Conservation (phyloP, 2,113 vertebrate genomes). For the Opisthocomus hoazin region DNA sequence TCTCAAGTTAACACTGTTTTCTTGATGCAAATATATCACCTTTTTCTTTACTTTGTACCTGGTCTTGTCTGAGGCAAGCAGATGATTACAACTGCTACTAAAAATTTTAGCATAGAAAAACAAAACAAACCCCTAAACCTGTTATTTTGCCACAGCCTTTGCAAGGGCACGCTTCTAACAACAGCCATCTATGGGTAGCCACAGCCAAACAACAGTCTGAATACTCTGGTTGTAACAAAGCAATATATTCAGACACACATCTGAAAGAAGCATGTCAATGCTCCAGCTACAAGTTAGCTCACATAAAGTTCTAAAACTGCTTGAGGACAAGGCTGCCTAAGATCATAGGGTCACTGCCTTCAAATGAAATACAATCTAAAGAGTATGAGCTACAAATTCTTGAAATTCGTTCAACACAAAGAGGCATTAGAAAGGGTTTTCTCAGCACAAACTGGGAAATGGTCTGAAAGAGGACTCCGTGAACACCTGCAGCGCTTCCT, state of each 20-base stretch:
- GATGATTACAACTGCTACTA: no score
- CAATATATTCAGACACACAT: not conserved
- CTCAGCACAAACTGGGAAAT: not conserved
- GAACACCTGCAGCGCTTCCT: not conserved
- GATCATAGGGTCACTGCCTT: not conserved
- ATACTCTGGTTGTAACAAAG: not conserved
- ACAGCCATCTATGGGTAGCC: not conserved
- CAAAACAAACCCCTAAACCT: accelerated
- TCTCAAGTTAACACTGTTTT: not conserved
- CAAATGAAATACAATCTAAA: not conserved
- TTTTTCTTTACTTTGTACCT: not conserved
- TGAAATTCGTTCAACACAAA: not conserved
- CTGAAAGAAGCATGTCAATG: not conserved
- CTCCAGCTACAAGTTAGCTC: not conserved
- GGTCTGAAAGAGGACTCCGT: not conserved
- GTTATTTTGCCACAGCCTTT: not conserved
- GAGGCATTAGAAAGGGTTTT: not conserved
- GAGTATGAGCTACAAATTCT: not conserved
- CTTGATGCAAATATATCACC: not conserved
- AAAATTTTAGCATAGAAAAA: not conserved
- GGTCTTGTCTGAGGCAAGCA: not conserved
- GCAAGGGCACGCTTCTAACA: not conserved
- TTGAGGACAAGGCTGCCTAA: not conserved
- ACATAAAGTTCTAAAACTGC: not conserved
- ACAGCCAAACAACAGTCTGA: not conserved